Evolutionary conservation across 2,797 vertebrate genomes (phyloP).

Genomic region (Neopelma chrysocephalum): DNA sequence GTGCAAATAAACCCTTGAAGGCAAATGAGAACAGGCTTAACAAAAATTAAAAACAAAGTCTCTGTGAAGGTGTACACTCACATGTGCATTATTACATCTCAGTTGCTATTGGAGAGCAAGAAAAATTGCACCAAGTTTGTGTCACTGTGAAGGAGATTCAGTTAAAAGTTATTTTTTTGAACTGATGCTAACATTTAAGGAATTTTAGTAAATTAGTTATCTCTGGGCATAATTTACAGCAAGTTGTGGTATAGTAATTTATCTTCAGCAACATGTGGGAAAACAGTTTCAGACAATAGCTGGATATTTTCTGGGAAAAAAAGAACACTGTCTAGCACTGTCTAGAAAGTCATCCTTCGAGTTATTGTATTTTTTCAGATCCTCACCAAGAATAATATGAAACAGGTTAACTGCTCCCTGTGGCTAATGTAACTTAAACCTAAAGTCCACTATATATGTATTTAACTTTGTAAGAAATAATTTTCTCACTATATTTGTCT

Average conservation of each 20-base stretch:
- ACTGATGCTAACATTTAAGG: slow-evolving; percentile 33
- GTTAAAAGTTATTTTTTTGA: slow-evolving; percentile 37
- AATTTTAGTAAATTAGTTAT: slow-evolving; percentile 53
- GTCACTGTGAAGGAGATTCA: slow-evolving; percentile 23
- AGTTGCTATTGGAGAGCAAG: not conserved
- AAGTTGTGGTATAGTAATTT: slow-evolving; percentile 50
- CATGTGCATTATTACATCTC: slow-evolving; percentile 2
- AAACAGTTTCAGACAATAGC: slow-evolving; percentile 24
- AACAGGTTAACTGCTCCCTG: not conserved
- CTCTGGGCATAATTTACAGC: slow-evolving; percentile 2
- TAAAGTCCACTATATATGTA: not conserved
- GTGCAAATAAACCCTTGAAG: slow-evolving; percentile 46
- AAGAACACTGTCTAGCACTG: not conserved
- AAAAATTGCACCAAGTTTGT: slow-evolving; percentile 40
- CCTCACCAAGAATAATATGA: not conserved
- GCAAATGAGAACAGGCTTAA: slow-evolving; percentile 1
- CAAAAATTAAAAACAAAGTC: slow-evolving; percentile 14
- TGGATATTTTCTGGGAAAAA: slow-evolving; percentile 4
- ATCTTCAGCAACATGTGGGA: not conserved
- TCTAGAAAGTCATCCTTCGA: not conserved
- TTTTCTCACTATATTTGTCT: not conserved
- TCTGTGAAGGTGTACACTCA: slow-evolving; percentile 12
- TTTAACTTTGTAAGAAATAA: not conserved
- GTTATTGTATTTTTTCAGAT: not conserved
- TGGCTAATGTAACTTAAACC: not conserved